Base-by-base conservation (phyloP, 2,113 vertebrate genomes). In the Microtus oregoni region DNA sequence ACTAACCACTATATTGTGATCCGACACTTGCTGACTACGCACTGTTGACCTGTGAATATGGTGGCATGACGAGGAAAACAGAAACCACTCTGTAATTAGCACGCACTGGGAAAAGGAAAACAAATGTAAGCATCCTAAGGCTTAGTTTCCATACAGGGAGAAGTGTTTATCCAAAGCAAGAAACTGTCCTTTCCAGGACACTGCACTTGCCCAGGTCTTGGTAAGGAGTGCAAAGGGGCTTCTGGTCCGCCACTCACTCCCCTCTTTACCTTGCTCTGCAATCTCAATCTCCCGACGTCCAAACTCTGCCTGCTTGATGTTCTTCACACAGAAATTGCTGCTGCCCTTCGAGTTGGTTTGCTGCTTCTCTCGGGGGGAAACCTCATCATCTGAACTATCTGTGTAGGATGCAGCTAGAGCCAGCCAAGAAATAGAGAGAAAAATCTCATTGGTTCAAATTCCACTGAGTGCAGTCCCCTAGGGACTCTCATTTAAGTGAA, bases 291-390 rank as follows among this genome's bases (percentile, higher is more conserved):
- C 99, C 75, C 99, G 99, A 83, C 99, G 98, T 86, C 99, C 99
- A 41, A 99, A 99, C 97, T 99, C 99, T 0, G 99, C 99, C 98
- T 99, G 99, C 91, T 99, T 99, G 98, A 99, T 99, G 98, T 99
- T 99, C 99, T 99, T 99, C 97, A 99, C 99, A 9, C 99, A 99
- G 98, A 99, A 99, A 94, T 99, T 99, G 96, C 98, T 99, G 99
- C 98, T 99, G 98, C 99, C 99, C 95, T 99, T 99, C 91, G 99
- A 99, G 98, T 99, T 99, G 97, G 99, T 99, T 98, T 99, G 99
- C 7, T 99, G 99, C 50, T 99, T 99, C 98, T 99, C 99, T 35
- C 99, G 98, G 0, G 99, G 99, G 32, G 99, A 99, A 50, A 99
- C 99, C 97, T 99, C 99, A 0, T 99, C 99, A 12, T 99, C 99